A percentile compares a stretch with the other conserved stretches of the same genome.
These are phyloP conservation scores for Acropora tenuis DNA, from an alignment of 64 coral and sea anemone genomes.

Conservation along the genomic window DNA sequence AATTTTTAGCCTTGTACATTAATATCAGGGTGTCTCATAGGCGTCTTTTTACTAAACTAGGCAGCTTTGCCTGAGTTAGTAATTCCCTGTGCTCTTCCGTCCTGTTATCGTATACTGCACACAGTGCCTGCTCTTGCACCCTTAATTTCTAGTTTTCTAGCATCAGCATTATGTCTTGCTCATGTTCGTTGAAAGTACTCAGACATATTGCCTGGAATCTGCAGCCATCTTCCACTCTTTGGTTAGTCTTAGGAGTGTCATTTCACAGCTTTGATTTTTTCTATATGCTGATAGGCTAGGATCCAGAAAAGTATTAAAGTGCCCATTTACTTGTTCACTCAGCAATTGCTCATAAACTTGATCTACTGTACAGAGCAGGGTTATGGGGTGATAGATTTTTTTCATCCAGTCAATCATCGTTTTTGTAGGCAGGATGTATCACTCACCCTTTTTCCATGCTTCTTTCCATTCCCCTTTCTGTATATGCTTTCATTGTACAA, in stretches of 20 bases:
- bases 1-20: constrained; percentile 28
- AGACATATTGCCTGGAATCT: background rate
- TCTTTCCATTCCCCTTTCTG: too few relatives aligned
- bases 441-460: too few relatives aligned
- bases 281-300: background rate
- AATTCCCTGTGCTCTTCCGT: background rate
- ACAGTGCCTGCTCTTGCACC: background rate
- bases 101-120: constrained; percentile 1
- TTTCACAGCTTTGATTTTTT: constrained; percentile 28
- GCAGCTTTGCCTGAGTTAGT: background rate
- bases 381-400: too few relatives aligned
- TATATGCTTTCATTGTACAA: too few relatives aligned
- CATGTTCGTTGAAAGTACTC: constrained; percentile 18
- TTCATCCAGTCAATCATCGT: too few relatives aligned
- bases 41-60: constrained; percentile 6
- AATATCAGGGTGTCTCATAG: background rate
- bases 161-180: background rate
- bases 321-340: background rate
- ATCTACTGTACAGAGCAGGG: too few relatives aligned
- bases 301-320: background rate
- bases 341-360: background rate
- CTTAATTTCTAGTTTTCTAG: constrained; percentile 46
- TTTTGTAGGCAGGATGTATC: too few relatives aligned
- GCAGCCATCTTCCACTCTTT: constrained; percentile 12
- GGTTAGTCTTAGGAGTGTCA: background rate